phyloP scores from a whole-genome alignment of 2,888 invertebrate genomes.

The Busseola fusca region DNA sequence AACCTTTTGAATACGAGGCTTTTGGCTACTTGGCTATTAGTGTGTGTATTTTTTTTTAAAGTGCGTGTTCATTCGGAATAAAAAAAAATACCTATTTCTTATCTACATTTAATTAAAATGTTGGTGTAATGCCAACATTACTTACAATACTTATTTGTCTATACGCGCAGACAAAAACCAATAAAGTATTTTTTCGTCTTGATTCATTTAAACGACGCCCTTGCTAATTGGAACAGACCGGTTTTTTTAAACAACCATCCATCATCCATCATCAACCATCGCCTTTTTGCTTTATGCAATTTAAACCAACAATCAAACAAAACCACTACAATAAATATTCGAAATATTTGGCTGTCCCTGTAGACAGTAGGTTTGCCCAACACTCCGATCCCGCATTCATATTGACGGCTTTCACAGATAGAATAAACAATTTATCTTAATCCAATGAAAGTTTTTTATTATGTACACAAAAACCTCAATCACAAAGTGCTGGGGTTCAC shows the following conservation, averaged over 20 bases:
- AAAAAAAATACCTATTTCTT: no score
- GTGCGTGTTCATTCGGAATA: no score
- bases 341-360: neutral
- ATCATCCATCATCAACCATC: no score
- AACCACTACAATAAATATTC: conserved; percentile 15
- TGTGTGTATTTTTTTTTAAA: no score
- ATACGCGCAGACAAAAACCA: no score
- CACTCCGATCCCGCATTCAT: conserved; percentile 11
- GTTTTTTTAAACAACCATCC: no score
- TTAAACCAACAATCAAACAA: conserved; percentile 8
- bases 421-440: conserved; percentile 54
- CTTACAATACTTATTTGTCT: no score
- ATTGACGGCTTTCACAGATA: conserved; percentile 33
- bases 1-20: no score
- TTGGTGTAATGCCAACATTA: neutral
- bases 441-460: conserved; percentile 47
- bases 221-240: neutral
- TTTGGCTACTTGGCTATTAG: no score
- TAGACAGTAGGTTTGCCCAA: conserved; percentile 32
- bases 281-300: neutral
- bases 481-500: conserved; percentile 36
- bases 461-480: conserved; percentile 40
- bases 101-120: neutral
- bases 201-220: neutral
- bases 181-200: neutral